phyloP scores from a whole-genome alignment of 2,888 invertebrate genomes.

The Anagyrus pseudococci region DNA sequence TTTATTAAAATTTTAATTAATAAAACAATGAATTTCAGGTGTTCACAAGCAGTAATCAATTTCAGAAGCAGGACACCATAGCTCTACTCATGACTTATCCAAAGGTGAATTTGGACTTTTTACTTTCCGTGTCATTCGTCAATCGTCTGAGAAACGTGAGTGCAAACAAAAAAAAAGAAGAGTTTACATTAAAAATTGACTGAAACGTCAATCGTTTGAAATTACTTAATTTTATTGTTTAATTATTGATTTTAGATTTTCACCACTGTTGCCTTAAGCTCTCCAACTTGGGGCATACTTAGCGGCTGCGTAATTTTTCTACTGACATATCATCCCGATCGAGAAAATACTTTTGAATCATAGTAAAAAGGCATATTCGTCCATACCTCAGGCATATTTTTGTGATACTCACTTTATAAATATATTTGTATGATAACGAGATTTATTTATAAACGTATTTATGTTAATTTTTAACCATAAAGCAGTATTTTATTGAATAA shows the following conservation, averaged over 20 bases:
- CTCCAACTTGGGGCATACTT: conserved; percentile 25
- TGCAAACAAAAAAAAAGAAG: no score
- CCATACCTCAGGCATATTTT: neutral
- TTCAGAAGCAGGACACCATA: neutral
- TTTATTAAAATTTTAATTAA: no score
- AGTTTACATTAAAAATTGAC: no score
- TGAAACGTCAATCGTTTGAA: neutral
- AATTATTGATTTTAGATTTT: conserved; percentile 8
- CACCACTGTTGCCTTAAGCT: conserved; percentile 9
- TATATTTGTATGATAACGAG: neutral
- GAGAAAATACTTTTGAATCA: conserved; percentile 10
- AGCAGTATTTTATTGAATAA: conserved; percentile 14
- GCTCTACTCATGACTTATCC: neutral
- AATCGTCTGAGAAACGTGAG: conserved; percentile 3
- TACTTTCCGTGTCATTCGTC: neutral
- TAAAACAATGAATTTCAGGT: conserved; percentile 16
- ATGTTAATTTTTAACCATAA: neutral
- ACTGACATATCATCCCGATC: conserved; percentile 23
- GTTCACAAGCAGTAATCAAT: conserved; percentile 2
- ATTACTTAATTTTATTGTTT: neutral
- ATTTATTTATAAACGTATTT: neutral
- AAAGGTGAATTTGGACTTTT: conserved; percentile 10
- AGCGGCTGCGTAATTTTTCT: conserved; percentile 28
- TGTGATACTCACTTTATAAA: conserved; percentile 2
- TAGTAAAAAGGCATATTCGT: neutral